Percentiles rank a stretch among this genome's conserved stretches.
phyloP scores from a whole-genome alignment of 2,888 invertebrate species.

The Cryptus armator region DNA sequence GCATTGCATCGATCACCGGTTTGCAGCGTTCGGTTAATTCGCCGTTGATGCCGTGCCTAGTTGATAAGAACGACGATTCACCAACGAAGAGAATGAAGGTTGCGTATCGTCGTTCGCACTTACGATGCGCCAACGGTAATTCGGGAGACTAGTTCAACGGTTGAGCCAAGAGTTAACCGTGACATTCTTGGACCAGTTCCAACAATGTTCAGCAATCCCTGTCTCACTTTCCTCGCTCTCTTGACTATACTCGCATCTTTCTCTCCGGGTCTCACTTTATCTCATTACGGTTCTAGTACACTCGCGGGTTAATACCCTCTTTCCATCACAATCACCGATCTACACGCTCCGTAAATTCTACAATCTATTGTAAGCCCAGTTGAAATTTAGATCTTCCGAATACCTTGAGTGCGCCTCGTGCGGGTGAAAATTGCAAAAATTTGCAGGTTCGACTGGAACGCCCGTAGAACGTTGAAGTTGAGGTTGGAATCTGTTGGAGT shows the following conservation, averaged over 20 bases:
- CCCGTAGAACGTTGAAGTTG: background rate
- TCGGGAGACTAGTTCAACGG: slow-evolving; percentile 30
- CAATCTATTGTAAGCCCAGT: slow-evolving; percentile 27
- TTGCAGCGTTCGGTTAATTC: background rate
- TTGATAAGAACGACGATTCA: background rate
- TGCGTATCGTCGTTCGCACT: slow-evolving; percentile 17
- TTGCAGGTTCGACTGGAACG: background rate
- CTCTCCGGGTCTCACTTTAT: slow-evolving; percentile 31
- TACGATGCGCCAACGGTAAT: slow-evolving; percentile 22
- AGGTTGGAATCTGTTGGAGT: background rate
- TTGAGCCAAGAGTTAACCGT: slow-evolving; percentile 49
- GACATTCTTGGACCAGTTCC: slow-evolving; percentile 61
- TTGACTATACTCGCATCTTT: slow-evolving; percentile 3
- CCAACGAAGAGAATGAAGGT: background rate
- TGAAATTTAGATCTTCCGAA: slow-evolving; percentile 8
- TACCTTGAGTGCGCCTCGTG: background rate
- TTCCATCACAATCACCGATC: slow-evolving; percentile 39
- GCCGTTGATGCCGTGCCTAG: background rate
- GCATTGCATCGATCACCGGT: background rate
- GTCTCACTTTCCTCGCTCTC: background rate
- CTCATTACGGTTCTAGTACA: slow-evolving; percentile 33
- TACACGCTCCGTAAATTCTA: slow-evolving; percentile 30
- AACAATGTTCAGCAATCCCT: slow-evolving; percentile 53
- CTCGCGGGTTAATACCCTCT: slow-evolving; percentile 36
- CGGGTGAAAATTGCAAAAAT: background rate